Conservation (phyloP, 2,888 invertebrate species). For the Agrotis clavis region DNA sequence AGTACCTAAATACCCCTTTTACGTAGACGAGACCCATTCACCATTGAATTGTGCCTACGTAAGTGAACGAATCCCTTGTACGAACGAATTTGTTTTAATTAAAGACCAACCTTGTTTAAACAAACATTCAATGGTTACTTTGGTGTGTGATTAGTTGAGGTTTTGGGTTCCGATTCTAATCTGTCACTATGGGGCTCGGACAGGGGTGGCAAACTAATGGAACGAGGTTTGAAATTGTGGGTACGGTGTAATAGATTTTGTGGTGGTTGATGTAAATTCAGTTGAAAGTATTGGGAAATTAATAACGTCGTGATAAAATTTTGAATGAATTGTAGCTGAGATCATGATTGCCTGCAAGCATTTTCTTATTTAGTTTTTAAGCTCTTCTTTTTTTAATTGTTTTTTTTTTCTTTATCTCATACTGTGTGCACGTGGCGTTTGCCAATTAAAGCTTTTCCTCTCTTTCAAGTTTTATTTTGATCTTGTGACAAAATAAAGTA, state of each 20-base stretch:
- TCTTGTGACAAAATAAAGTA: too few relatives aligned
- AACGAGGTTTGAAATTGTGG: background rate
- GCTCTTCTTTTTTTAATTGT: too few relatives aligned
- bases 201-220: constrained; percentile 18
- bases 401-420: too few relatives aligned
- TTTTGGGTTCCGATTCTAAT: constrained; percentile 52
- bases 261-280: background rate
- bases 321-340: background rate
- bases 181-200: constrained; percentile 13
- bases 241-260: background rate
- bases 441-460: too few relatives aligned
- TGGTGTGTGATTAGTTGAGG: constrained; percentile 55
- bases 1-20: constrained; percentile 19
- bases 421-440: too few relatives aligned
- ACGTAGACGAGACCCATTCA: constrained; percentile 51
- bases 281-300: background rate
- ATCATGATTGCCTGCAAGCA: background rate
- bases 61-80: constrained; percentile 57
- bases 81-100: constrained; percentile 59
- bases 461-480: too few relatives aligned
- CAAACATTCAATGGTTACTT: constrained; percentile 52
- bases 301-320: background rate
- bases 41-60: constrained; percentile 45
- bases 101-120: constrained; percentile 52
- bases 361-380: too few relatives aligned